Evolutionary conservation across 2,113 vertebrate species (phyloP).

Genomic region (Cavia porcellus): DNA sequence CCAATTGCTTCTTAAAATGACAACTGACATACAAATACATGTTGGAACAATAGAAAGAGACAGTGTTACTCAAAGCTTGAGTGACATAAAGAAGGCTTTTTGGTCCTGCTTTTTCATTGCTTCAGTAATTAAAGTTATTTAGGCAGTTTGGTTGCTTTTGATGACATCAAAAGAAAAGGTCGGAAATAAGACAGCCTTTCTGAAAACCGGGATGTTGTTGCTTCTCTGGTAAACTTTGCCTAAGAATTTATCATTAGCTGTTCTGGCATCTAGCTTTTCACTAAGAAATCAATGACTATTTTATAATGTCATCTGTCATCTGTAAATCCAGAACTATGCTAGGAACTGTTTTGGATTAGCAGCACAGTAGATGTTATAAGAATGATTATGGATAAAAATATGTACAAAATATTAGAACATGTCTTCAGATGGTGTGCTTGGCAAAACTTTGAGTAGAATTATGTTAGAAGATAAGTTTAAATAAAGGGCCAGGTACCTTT

Average conservation of each 20-base stretch:
- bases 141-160: not conserved
- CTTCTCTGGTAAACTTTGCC: constrained; percentile 3
- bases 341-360: not conserved
- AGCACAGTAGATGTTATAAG: not conserved
- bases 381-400: not conserved
- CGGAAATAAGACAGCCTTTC: not conserved
- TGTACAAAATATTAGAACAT: not conserved
- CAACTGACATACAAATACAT: not conserved
- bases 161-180: not conserved
- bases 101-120: not conserved
- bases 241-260: not conserved
- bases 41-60: not conserved
- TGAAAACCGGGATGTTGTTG: not conserved
- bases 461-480: constrained; percentile 17
- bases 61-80: not conserved
- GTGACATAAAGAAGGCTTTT: not conserved
- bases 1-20: not conserved
- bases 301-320: not conserved
- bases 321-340: not conserved
- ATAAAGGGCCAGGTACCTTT: not conserved
- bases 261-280: not conserved
- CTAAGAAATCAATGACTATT: not conserved
- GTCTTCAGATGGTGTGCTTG: not conserved
- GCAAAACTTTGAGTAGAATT: not conserved
- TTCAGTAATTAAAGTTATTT: not conserved